A percentile compares a stretch with the other conserved stretches of the same genome.
Evolutionary conservation across 1,140 invertebrate species (phyloP).

Genomic region (Vanessa tameamea): DNA sequence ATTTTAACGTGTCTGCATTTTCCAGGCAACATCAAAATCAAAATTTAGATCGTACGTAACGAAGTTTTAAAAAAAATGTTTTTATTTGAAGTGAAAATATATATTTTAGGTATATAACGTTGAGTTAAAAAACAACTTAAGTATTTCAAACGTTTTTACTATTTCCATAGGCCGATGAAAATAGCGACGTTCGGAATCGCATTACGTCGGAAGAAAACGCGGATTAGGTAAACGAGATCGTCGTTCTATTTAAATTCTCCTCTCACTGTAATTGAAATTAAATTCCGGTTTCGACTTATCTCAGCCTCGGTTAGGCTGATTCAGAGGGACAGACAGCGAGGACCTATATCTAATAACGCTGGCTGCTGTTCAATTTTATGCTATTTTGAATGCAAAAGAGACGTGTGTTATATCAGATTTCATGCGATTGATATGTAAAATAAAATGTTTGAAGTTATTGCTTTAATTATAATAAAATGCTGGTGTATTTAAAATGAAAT

Average conservation of each 20-base stretch:
- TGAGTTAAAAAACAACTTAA: background rate
- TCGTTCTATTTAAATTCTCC: slow-evolving; percentile 50
- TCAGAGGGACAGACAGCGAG: background rate
- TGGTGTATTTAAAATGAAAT: too few relatives aligned
- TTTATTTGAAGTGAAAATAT: too few relatives aligned
- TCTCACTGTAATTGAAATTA: slow-evolving; percentile 57
- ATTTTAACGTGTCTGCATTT: too few relatives aligned
- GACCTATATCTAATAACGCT: background rate
- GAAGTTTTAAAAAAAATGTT: too few relatives aligned
- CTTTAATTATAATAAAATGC: too few relatives aligned
- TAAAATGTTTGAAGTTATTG: too few relatives aligned
- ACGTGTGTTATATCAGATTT: too few relatives aligned
- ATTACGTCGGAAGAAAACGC: slow-evolving; percentile 53
- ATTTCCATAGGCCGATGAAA: slow-evolving; percentile 35
- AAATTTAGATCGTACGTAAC: too few relatives aligned
- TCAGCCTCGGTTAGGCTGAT: slow-evolving; percentile 14
- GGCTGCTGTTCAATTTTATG: background rate
- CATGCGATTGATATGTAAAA: too few relatives aligned
- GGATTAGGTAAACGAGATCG: slow-evolving; percentile 54
- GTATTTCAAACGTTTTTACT: slow-evolving; percentile 2
- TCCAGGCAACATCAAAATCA: too few relatives aligned
- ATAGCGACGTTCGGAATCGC: slow-evolving; percentile 38
- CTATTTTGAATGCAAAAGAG: background rate
- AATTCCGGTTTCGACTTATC: slow-evolving; percentile 45
- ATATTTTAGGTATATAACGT: too few relatives aligned